Evolutionary conservation across 2,113 vertebrate species (phyloP), one percentile per base, ranked within the genome.

Genomic region (Bolborhynchus lineola): DNA sequence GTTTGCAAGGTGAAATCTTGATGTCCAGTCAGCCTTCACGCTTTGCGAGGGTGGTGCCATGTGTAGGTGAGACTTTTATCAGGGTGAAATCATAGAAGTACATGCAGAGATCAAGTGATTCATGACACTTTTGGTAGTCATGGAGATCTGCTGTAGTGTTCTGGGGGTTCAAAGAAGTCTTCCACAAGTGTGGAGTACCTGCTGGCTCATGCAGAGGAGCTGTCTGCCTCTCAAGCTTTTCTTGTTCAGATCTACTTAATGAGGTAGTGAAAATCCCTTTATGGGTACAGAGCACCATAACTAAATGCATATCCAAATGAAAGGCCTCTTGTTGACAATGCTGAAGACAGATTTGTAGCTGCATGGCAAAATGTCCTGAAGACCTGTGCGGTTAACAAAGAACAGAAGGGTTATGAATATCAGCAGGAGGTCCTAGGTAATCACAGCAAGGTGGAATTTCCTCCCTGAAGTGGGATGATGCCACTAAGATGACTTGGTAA

Each of bases 11-110:
- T 68, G n/a, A 41, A n/a, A 39, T 55, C 59, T 46, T 46, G 10
- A 41, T 42, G 41, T 31, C 23, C 59, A 15, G 16, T 33, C 47
- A 64, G 70, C 18, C 33, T 85, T 93, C 71, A 31, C 0, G 0
- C 29, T 26, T 33, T 60, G 24, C 0, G 1, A 44, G 29, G 37
- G 16, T 57, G 37, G 18, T 47, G 20, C 37, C 2, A 0, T 35
- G 6, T 19, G 2, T 49, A n/a, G 46, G 37, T 59, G 72, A 81
- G 64, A 57, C 41, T 8, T 74, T 46, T 46, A 33, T 82, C 3
- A 2, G n/a, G 16, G 12, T 25, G 47, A 83, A 41, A 74, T 63
- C 6, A 1, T 59, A 71, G n/a, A 46, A 52, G 39, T 79, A 53
- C 0, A 1, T 65, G 26, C 16, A 39, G 49, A 41, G 44, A 67